phyloP scores from a whole-genome alignment of 2,888 invertebrate genomes.

The Tinea pellionella region DNA sequence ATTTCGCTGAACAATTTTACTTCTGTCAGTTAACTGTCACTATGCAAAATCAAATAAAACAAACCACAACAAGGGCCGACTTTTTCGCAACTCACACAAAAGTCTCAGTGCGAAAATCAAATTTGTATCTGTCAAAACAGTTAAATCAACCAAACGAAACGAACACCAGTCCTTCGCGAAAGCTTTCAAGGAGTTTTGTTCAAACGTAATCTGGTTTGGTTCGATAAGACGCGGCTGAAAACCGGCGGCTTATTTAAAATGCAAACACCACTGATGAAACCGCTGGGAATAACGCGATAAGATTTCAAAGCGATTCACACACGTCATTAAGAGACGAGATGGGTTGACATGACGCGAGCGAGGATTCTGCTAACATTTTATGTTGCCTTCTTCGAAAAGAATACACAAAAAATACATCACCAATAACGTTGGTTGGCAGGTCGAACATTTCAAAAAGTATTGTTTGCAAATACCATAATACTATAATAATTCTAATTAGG shows the following conservation, averaged over 20 bases:
- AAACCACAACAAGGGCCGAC: neutral
- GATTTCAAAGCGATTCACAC: constrained; percentile 16
- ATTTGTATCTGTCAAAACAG: constrained; percentile 59
- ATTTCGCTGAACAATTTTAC: neutral
- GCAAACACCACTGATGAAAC: constrained; percentile 17
- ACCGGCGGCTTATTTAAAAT: constrained; percentile 16
- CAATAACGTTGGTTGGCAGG: neutral
- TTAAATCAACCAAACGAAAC: constrained; percentile 53
- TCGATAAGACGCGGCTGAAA: constrained; percentile 23
- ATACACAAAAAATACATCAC: neutral
- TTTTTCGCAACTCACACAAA: constrained; percentile 23
- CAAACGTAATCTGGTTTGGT: constrained; percentile 45
- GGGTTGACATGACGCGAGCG: constrained; percentile 6
- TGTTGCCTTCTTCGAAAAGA: neutral
- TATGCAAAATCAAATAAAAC: constrained; percentile 2
- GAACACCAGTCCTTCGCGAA: constrained; percentile 40
- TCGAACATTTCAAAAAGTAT: neutral
- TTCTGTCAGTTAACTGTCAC: constrained; percentile 4
- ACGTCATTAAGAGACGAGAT: constrained; percentile 18
- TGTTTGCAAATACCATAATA: neutral
- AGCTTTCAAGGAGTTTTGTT: constrained; percentile 37
- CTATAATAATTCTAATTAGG: no score
- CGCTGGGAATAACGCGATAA: constrained; percentile 15
- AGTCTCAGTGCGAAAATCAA: constrained; percentile 38
- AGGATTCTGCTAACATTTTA: constrained; percentile 1